phyloP scores from a whole-genome alignment of 2,888 invertebrate genomes.

The Parnassius orleans region DNA sequence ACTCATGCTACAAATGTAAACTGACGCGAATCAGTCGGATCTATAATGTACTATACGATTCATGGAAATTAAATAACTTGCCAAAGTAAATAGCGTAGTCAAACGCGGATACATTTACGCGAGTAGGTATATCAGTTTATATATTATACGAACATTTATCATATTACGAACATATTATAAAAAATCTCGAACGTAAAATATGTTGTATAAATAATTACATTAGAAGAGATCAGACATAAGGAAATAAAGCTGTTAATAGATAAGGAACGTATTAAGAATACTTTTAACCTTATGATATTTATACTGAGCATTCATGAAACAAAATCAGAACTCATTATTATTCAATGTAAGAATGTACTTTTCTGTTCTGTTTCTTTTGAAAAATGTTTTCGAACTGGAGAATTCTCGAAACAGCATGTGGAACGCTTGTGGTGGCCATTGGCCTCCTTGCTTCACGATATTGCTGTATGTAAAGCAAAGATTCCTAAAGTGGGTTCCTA shows the following conservation, averaged over 20 bases:
- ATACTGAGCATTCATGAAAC: too few species aligned
- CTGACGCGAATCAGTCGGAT: conserved; percentile 35
- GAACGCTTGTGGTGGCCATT: too few species aligned
- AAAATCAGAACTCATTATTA: too few species aligned
- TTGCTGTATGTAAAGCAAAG: too few species aligned
- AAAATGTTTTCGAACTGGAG: too few species aligned
- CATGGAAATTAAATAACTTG: conserved; percentile 25
- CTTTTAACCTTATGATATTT: not conserved
- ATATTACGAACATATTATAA: not conserved
- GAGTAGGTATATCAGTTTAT: not conserved
- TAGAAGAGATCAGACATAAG: too few species aligned
- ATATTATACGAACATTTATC: not conserved
- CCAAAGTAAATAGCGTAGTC: conserved; percentile 18
- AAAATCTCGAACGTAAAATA: not conserved
- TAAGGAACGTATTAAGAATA: not conserved
- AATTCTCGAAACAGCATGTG: too few species aligned
- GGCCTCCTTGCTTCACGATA: too few species aligned
- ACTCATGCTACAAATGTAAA: conserved; percentile 49
- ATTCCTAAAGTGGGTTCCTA: too few species aligned
- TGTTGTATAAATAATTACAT: not conserved
- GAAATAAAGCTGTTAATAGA: not conserved
- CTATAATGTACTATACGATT: conserved; percentile 23
- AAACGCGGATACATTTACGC: conserved; percentile 14
- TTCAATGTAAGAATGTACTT: too few species aligned
- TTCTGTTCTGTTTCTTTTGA: too few species aligned